phyloP scores from a whole-genome alignment of 2,888 invertebrate species.

The Rhagium mordax region DNA sequence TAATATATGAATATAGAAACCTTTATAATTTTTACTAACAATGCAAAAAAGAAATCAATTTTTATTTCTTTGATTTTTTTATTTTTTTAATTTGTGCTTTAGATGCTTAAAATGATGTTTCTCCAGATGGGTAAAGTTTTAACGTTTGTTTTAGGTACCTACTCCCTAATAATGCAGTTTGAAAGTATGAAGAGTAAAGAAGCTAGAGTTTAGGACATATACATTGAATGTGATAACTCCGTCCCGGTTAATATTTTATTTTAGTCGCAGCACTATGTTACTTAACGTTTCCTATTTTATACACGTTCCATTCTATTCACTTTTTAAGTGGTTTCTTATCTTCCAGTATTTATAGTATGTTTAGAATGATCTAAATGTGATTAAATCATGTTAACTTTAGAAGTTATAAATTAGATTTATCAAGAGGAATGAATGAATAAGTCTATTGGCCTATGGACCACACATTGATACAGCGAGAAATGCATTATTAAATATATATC shows the following conservation, averaged over 20 bases:
- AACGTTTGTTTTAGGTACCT: constrained; percentile 74
- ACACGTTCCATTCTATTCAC: not conserved
- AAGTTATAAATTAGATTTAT: not conserved
- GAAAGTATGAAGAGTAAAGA: constrained; percentile 80
- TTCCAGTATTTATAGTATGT: constrained; percentile 8
- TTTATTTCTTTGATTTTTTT: too few species aligned
- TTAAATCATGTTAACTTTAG: not conserved
- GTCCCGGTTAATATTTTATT: constrained; percentile 28
- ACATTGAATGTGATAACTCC: constrained; percentile 44
- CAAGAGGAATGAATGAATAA: not conserved
- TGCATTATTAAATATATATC: too few species aligned
- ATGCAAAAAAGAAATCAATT: too few species aligned
- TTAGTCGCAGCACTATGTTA: constrained; percentile 4
- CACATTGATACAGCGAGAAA: not conserved
- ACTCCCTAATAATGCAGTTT: constrained; percentile 86
- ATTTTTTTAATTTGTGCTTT: too few species aligned
- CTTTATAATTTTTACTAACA: too few species aligned
- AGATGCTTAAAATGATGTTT: too few species aligned
- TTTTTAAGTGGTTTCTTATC: not conserved
- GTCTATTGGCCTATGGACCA: too few species aligned
- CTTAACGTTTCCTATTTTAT: not conserved
- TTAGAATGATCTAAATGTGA: not conserved
- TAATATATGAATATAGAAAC: too few species aligned
- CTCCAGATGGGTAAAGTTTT: too few species aligned
- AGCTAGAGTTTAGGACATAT: constrained; percentile 46